Conservation (phyloP, 2,113 vertebrate genomes). For the Trinectes maculatus region DNA sequence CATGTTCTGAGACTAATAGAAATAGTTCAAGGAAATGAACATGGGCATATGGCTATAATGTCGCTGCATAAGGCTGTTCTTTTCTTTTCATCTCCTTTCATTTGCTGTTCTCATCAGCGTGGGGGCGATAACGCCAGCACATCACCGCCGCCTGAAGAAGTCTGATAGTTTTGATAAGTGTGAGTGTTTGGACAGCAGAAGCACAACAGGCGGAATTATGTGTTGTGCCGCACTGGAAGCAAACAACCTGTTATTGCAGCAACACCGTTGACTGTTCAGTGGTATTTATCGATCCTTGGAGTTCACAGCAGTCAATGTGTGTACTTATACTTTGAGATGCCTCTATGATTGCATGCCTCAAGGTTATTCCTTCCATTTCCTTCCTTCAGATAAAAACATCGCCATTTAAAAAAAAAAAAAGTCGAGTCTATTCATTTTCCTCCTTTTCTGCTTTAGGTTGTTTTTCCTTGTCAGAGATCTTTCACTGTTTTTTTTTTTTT, state of each 20-base stretch:
- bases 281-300: constrained; percentile 24
- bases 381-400: constrained; percentile 13
- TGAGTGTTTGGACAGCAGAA: background rate
- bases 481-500: constrained; percentile 33
- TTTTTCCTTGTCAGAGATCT: constrained; percentile 35
- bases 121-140: constrained; percentile 1
- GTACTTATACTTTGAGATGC: constrained; percentile 2
- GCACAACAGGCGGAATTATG: background rate
- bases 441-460: background rate
- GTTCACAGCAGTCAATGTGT: constrained; percentile 3
- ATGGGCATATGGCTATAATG: constrained; percentile 4
- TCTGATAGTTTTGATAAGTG: constrained; percentile 4
- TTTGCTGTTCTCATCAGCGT: background rate
- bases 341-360: constrained; percentile 10
- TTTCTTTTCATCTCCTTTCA: constrained; percentile 17
- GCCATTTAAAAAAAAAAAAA: constrained; percentile 17
- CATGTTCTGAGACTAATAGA: constrained; percentile 24
- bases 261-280: constrained; percentile 13
- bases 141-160: constrained; percentile 8
- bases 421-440: background rate
- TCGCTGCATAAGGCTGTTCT: constrained; percentile 20
- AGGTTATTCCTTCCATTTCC: constrained; percentile 11
- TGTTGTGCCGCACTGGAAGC: background rate
- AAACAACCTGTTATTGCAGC: constrained; percentile 3
- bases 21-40: constrained; percentile 20